Evolutionary conservation across 2,113 vertebrate species (phyloP), one percentile per base, ranked within the genome.

Genomic region (Steatornis caripensis): DNA sequence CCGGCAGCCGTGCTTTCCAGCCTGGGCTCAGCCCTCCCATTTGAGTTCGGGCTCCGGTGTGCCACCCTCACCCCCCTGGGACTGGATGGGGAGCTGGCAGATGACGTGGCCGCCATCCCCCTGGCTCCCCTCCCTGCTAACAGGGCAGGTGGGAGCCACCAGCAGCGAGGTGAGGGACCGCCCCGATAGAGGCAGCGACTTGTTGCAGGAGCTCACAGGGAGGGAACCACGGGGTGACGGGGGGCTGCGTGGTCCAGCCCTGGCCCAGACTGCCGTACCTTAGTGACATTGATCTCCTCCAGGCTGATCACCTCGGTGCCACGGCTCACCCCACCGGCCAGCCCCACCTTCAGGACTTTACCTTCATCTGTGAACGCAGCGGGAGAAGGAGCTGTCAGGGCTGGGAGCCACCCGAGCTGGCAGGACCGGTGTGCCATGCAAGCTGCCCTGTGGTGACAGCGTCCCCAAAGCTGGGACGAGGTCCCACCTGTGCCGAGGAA

Each of bases 401-500:
- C 2, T 13, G n/a, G 29, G 62, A 79, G 27, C 20, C 48, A 20
- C 14, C 15, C 0, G 3, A 15, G 48, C 13, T 2, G 1, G 17
- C 14, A 9, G 87, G 22, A 15, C 14, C 3, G 0, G 7, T 3
- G 43, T 17, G 22, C 39, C 21, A 0, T 4, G 1, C 10, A 3
- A 20, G 45, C 32, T 11, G 58, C 57, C 37, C 9, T 5, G 45
- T 0, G 54, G 5, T 7, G 27, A 15, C 71, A 21, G 77, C 9
- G 0, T 22, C 29, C 32, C 22, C 75, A 4, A 46, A 15, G 51
- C 74, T 0, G 39, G 26, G 53, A 1, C 1, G n/a, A 36, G 41
- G 9, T 43, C 98, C 88, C 96, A 99, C 99, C 99, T 97, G 99
- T 99, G n/a, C 98, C 98, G 16, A 99, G 98, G 97, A 99, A 99